Base-by-base conservation (phyloP, 2,113 vertebrate species). In the Caloenas nicobarica region DNA sequence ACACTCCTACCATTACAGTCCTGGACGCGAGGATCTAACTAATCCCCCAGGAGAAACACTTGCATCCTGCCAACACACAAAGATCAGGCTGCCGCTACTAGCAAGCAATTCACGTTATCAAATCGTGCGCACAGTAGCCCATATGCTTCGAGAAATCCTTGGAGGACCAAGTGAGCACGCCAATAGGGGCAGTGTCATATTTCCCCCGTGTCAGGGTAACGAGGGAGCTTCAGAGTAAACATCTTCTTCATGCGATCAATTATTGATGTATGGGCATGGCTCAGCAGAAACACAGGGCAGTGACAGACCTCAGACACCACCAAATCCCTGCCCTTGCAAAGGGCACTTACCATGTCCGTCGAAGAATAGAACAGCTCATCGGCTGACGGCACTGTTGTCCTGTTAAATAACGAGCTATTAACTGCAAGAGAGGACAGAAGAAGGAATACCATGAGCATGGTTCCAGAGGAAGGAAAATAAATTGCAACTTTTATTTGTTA, bases 401-500 rank as follows among this genome's bases (percentile, higher is more conserved):
- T 95, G 24, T 95, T 98, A 33, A 93, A 58, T 16, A 98, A 14
- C 2, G 99, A 98, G 36, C 93, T 97, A 93, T 99, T 99, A 88
- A 95, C 99, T 99, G 97, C 46, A 98, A 97, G 64, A 97, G 78
- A 98, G 80, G 33, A 80, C 56, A 95, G 29, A 69, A 48, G 56
- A 70, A 46, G 34, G 19, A 71, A 42, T 9, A 9, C 19, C 0
- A 8, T 88, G 65, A 95, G 88, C 2, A 4, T 2, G 38, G 33
- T 28, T 34, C 3, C 22, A 50, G 48, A 25, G 24, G 48, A 72
- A 70, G 12, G 50, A 79, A 42, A 79, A 54, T 9, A 33, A 40
- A 64, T 62, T 18, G 11, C 71, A 69, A 23, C 62, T 38, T 19
- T 61, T 34, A n/a, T 14, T 48, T 11, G 13, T 72, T 51, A 31